Evolutionary conservation across 2,888 invertebrate species (phyloP).

Genomic region (Epistrophe grossulariae): DNA sequence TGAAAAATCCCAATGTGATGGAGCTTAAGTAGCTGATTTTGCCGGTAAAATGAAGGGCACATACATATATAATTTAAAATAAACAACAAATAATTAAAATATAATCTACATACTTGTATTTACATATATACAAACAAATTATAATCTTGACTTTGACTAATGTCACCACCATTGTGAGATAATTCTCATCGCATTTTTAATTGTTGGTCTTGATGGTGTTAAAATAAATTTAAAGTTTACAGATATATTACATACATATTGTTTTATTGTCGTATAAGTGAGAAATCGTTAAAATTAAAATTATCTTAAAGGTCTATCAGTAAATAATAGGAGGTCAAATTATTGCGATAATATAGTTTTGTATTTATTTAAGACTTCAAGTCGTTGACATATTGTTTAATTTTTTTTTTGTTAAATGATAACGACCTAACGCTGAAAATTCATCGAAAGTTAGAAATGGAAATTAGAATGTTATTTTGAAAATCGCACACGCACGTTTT

Average conservation of each 20-base stretch:
- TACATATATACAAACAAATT: neutral
- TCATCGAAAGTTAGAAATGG: neutral
- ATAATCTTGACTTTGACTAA: slow-evolving; percentile 22
- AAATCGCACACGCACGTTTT: too few species aligned
- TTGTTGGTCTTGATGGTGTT: slow-evolving; percentile 4
- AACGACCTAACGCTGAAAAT: neutral
- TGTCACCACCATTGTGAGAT: slow-evolving; percentile 4
- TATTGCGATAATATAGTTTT: neutral
- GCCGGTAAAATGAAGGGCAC: neutral
- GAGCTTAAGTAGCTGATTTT: slow-evolving; percentile 26
- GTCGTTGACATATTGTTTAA: neutral
- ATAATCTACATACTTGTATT: neutral
- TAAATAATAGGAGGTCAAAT: slow-evolving; percentile 26
- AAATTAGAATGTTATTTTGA: neutral
- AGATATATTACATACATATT: too few species aligned
- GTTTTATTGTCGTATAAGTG: neutral
- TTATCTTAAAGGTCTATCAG: slow-evolving; percentile 18
- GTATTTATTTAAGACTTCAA: neutral
- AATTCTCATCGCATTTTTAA: neutral
- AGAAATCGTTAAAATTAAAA: neutral
- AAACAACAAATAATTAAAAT: neutral
- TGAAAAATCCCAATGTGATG: neutral
- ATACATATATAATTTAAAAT: neutral
- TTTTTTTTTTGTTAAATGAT: neutral
- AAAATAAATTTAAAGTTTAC: neutral